A percentile compares a stretch with the other conserved stretches of the same genome.
Conservation (phyloP, 2,113 vertebrate genomes). For the Parus major region DNA sequence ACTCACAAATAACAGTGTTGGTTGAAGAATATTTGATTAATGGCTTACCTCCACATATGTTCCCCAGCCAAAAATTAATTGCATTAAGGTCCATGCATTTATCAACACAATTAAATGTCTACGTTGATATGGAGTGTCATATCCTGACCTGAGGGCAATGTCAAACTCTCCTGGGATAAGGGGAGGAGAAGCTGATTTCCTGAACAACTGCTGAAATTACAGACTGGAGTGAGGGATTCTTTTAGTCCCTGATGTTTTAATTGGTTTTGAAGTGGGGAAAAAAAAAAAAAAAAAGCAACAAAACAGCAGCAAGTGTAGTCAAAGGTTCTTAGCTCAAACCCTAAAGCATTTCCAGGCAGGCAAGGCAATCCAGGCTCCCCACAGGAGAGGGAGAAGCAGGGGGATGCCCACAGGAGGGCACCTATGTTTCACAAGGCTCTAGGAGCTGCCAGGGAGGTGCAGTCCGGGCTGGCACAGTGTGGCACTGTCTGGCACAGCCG, state of each 20-base stretch:
- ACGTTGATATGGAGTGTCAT: not conserved
- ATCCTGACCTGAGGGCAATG: not conserved
- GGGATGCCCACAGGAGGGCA: conserved; percentile 36
- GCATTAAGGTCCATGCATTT: rapidly evolving
- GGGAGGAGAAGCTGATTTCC: not conserved
- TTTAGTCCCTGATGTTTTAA: not conserved
- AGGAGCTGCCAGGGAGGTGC: not conserved
- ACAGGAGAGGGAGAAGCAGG: not conserved
- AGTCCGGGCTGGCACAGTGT: not conserved
- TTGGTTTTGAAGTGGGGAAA: not conserved
- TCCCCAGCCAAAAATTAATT: not conserved
- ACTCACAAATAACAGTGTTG: not conserved
- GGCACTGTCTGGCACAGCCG: rapidly evolving
- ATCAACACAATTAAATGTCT: not conserved
- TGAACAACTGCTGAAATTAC: not conserved
- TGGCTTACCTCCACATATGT: not conserved
- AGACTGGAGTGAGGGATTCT: not conserved
- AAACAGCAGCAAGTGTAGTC: not conserved
- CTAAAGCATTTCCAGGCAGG: not conserved
- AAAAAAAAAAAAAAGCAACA: not conserved
- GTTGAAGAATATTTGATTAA: not conserved
- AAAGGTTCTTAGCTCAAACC: not conserved
- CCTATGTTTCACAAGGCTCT: rapidly evolving
- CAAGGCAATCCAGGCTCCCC: not conserved
- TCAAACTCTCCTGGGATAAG: not conserved